These are phyloP conservation scores for Canis aureus DNA, from an alignment of 2,113 vertebrate species.

Conservation along the genomic window DNA sequence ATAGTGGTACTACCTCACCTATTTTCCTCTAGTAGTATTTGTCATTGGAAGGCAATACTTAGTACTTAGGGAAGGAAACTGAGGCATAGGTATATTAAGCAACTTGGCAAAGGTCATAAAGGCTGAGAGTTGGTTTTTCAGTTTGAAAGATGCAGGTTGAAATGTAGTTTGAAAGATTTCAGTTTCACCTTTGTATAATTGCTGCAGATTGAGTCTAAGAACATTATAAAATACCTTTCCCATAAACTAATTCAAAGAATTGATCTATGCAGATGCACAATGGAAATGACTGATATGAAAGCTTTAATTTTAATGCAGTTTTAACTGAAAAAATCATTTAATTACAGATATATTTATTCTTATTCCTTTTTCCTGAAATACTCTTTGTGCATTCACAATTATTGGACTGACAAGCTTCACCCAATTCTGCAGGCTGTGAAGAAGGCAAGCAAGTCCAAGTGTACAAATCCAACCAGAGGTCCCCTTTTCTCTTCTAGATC, in stretches of 20 bases:
- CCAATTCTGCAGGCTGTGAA: neutral
- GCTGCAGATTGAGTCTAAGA: neutral
- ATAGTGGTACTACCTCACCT: neutral
- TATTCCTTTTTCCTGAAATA: neutral
- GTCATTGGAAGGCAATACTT: neutral
- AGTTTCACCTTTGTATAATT: neutral
- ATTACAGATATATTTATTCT: neutral
- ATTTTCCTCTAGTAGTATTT: neutral
- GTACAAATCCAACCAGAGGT: neutral
- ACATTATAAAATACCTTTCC: neutral
- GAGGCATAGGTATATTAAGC: neutral
- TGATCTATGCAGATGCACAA: neutral
- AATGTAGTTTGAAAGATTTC: no score
- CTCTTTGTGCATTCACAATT: neutral
- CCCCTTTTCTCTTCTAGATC: neutral
- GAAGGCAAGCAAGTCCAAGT: neutral
- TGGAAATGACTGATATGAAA: neutral
- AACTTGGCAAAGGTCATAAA: neutral
- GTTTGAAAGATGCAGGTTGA: neutral
- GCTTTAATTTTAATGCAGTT: neutral
- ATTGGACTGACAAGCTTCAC: neutral
- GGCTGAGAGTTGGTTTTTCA: neutral
- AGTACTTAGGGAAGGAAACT: neutral
- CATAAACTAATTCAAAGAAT: neutral
- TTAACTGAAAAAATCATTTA: neutral